Base-by-base conservation (phyloP, 1,140 invertebrate genomes). In the Drosophila orosa region DNA sequence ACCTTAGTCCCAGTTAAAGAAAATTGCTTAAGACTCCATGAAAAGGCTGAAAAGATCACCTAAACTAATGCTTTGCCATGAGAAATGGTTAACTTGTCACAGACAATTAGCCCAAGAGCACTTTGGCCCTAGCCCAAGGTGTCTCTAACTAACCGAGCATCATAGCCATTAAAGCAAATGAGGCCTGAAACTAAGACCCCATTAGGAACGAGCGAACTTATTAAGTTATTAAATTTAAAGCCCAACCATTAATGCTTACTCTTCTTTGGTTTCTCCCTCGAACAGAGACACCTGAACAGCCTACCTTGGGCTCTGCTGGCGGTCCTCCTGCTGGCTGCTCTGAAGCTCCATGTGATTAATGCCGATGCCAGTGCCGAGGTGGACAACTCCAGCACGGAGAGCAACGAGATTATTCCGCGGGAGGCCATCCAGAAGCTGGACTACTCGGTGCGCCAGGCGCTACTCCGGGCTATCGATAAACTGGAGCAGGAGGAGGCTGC, bases 391-490 rank as follows among this genome's bases (percentile, higher is more conserved):
- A 89, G 84, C 57, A 93, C 91, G 2, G 92, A 93, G 56, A 81
- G 92, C 31, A 93, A 93, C 59, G 92, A 90, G 63, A 92, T 93
- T 37, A 91, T 92, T 48, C 77, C 92, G 1, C 92, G 93, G 25
- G 92, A 94, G 8, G 94, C 94, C 4, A 92, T 95, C 0, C 93
- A 94, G 55, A 92, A 92, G 37, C 79, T 96, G 42, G 95, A 96
- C 91, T 95, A 95, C 37, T 95, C 94, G 42, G 93, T 96, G 47
- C 92, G 95, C 6, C 94, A 94, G 91, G 95, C 95, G 2, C 90
- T 96, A n/a, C 89, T 96, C 10, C 94, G 94, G 87, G 95, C 95
- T 3, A 92, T 96, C 0, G 94, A 94, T 44, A 95, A 95, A 69
- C 90, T 96, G 33, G 95, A 96, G 92, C 92, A 93, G 54, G 92